These are phyloP conservation scores for Mechanitis messenoides DNA, from an alignment of 2,888 invertebrate species.

Conservation along the genomic window DNA sequence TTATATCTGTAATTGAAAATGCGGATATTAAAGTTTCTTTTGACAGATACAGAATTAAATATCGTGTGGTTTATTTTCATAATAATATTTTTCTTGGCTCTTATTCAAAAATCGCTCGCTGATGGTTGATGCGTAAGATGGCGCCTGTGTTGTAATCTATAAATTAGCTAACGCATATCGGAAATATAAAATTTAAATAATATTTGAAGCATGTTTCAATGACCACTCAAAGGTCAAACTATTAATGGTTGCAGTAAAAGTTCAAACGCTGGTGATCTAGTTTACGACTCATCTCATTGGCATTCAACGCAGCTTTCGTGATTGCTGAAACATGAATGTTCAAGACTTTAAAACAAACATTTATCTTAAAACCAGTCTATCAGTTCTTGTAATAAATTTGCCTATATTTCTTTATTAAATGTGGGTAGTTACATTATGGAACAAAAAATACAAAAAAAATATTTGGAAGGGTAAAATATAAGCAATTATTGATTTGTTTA, in stretches of 20 bases:
- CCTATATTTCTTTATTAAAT: no score
- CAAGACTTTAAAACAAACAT: conserved; percentile 11
- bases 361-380: conserved; percentile 1
- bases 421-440: background rate
- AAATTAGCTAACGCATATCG: background rate
- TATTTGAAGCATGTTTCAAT: background rate
- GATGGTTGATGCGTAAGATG: background rate
- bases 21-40: conserved; percentile 1
- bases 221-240: conserved; percentile 1
- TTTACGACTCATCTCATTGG: conserved; percentile 12
- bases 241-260: conserved; percentile 4
- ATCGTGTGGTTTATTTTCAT: conserved; percentile 15
- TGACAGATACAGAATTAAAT: conserved; percentile 1
- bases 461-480: no score
- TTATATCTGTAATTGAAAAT: conserved; percentile 9
- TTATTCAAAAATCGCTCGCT: background rate
- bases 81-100: conserved; percentile 15
- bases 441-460: no score
- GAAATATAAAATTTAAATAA: background rate
- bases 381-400: background rate
- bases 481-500: no score
- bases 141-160: conserved; percentile 3
- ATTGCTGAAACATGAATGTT: conserved; percentile 3
- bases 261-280: conserved; percentile 5
- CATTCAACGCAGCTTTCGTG: conserved; percentile 7